phyloP scores from a whole-genome alignment of 2,113 vertebrate species.

The Chaetura pelagica region DNA sequence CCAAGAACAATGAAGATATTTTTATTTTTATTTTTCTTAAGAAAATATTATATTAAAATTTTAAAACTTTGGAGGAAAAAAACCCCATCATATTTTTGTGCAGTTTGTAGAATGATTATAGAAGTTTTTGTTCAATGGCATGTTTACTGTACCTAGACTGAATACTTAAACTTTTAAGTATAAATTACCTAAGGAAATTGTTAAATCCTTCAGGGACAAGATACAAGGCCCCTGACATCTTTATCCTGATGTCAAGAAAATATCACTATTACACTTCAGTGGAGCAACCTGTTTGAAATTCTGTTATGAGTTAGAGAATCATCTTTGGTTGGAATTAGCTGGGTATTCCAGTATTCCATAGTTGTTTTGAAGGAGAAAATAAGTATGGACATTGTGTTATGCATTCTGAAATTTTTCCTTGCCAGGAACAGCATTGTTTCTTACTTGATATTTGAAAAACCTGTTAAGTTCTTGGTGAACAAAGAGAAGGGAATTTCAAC shows the following conservation, averaged over 20 bases:
- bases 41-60: not conserved
- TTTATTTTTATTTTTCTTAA: not conserved
- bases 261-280: not conserved
- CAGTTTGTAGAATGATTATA: not conserved
- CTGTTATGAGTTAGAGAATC: not conserved
- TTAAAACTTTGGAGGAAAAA: not conserved
- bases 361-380: not conserved
- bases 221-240: not conserved
- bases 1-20: not conserved
- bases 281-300: not conserved
- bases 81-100: not conserved
- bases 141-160: not conserved
- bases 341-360: not conserved
- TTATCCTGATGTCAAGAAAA: not conserved
- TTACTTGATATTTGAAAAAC: not conserved
- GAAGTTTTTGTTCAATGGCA: not conserved
- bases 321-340: not conserved
- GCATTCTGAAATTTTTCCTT: not conserved
- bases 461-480: not conserved
- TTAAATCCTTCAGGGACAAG: not conserved
- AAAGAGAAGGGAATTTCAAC: not conserved
- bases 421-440: not conserved
- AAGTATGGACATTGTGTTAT: rapidly evolving
- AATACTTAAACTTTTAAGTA: not conserved
- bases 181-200: not conserved